Evolutionary conservation across 1,140 invertebrate genomes (phyloP).

Genomic region (Eupeodes corollae): DNA sequence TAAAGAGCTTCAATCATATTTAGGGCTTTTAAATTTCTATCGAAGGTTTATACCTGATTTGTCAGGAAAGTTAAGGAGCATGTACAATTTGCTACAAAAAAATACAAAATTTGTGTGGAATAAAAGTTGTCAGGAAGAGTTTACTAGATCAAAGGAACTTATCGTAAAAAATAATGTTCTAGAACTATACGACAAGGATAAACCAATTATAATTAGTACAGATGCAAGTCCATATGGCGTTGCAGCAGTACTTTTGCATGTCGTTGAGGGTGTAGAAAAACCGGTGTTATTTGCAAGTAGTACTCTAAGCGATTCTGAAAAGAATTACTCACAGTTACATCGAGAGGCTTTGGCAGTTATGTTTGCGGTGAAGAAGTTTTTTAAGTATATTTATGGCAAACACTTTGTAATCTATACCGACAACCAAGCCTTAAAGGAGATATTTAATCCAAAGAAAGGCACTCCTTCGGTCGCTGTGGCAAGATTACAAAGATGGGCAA

Average conservation of each 20-base stretch:
- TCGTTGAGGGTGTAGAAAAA: constrained; percentile 15
- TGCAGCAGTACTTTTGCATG: constrained; percentile 17
- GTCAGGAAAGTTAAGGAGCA: constrained; percentile 12
- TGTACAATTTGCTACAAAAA: constrained; percentile 16
- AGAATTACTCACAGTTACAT: constrained; percentile 39
- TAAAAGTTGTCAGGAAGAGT: constrained; percentile 5
- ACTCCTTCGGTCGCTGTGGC: constrained; percentile 13
- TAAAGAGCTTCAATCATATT: constrained; percentile 26
- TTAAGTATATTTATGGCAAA: constrained; percentile 32
- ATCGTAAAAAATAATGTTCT: constrained; percentile 5
- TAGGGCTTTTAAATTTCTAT: constrained; percentile 31
- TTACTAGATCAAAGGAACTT: constrained; percentile 10
- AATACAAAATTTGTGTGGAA: constrained; percentile 12
- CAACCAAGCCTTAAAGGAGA: constrained; percentile 20
- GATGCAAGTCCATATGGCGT: constrained; percentile 12
- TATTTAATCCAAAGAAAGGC: constrained; percentile 17
- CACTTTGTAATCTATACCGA: constrained; percentile 24
- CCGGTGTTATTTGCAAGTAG: constrained; percentile 36
- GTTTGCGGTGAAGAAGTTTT: constrained; percentile 32
- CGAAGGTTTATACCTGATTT: constrained; percentile 23
- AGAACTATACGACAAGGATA: constrained; percentile 19
- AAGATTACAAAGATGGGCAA: constrained; percentile 14
- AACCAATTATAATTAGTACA: constrained; percentile 7
- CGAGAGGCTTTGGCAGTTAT: constrained; percentile 38
- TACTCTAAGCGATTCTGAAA: constrained; percentile 30